These are phyloP conservation scores for Mamestra configurata DNA, from an alignment of 1,140 invertebrate species.

Conservation along the genomic window DNA sequence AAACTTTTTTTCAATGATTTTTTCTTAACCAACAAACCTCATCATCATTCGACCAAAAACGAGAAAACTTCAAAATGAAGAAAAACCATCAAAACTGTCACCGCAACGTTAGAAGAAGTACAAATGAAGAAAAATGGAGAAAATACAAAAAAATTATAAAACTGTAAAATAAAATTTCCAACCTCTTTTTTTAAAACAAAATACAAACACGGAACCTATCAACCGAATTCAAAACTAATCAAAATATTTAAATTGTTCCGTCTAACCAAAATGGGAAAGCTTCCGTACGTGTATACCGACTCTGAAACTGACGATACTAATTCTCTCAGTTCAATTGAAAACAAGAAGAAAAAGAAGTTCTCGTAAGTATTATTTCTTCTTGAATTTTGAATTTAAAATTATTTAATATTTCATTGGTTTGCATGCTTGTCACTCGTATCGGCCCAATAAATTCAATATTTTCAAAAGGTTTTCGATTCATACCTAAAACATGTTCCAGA, in stretches of 20 bases:
- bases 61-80: neutral
- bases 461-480: too few relatives aligned
- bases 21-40: neutral
- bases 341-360: slow-evolving; percentile 66
- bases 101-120: neutral
- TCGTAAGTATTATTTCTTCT: slow-evolving; percentile 64
- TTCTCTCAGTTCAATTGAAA: slow-evolving; percentile 61
- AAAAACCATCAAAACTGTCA: slow-evolving; percentile 7
- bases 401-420: too few relatives aligned
- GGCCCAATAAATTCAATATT: too few relatives aligned
- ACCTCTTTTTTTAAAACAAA: neutral
- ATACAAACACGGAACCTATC: neutral
- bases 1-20: too few relatives aligned
- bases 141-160: slow-evolving; percentile 21
- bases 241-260: slow-evolving; percentile 51
- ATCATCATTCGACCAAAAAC: neutral
- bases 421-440: too few relatives aligned
- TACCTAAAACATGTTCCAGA: too few relatives aligned
- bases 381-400: too few relatives aligned
- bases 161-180: neutral
- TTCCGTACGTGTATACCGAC: slow-evolving; percentile 63
- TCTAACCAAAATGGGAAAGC: slow-evolving; percentile 69
- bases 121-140: neutral
- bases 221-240: neutral
- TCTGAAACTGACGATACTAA: slow-evolving; percentile 67